These are phyloP conservation scores for Drosophila azteca DNA, from an alignment of 1,140 invertebrate genomes.

Conservation along the genomic window DNA sequence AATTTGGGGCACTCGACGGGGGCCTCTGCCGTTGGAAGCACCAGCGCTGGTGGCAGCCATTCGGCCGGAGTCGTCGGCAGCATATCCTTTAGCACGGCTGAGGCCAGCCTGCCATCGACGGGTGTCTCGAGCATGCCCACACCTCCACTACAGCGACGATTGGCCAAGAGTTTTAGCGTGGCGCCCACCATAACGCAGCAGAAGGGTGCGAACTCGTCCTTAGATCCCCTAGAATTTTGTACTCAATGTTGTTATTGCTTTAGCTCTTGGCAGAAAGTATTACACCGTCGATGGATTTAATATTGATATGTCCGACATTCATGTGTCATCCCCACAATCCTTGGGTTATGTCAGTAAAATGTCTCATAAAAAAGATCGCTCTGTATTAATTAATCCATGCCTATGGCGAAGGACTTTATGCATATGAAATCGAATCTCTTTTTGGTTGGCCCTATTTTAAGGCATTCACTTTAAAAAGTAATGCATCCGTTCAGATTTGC, in stretches of 20 bases:
- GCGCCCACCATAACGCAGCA: constrained; percentile 86
- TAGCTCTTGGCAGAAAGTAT: constrained; percentile 23
- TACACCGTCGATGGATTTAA: no score
- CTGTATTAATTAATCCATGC: no score
- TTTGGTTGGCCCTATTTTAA: no score
- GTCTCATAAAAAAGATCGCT: no score
- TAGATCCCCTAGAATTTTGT: constrained; percentile 33
- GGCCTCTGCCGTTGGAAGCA: constrained; percentile 46
- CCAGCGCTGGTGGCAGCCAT: constrained; percentile 73
- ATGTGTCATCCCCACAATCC: no score
- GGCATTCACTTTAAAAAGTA: no score
- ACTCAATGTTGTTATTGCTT: constrained; percentile 24
- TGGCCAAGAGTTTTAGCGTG: constrained; percentile 95
- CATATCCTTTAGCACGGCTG: constrained; percentile 63
- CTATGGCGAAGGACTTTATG: no score
- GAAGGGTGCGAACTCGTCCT: constrained; percentile 71
- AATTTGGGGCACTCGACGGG: constrained; percentile 15
- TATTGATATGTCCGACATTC: no score
- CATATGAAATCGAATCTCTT: no score
- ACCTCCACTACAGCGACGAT: constrained; percentile 91
- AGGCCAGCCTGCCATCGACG: constrained; percentile 26
- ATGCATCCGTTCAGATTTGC: no score
- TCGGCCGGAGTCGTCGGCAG: constrained; percentile 75
- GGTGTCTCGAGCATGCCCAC: constrained; percentile 86
- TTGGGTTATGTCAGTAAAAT: no score